A percentile compares a stretch with the other conserved stretches of the same genome.
phyloP scores from a whole-genome alignment of 2,113 vertebrate species.

The Oplegnathus fasciatus region DNA sequence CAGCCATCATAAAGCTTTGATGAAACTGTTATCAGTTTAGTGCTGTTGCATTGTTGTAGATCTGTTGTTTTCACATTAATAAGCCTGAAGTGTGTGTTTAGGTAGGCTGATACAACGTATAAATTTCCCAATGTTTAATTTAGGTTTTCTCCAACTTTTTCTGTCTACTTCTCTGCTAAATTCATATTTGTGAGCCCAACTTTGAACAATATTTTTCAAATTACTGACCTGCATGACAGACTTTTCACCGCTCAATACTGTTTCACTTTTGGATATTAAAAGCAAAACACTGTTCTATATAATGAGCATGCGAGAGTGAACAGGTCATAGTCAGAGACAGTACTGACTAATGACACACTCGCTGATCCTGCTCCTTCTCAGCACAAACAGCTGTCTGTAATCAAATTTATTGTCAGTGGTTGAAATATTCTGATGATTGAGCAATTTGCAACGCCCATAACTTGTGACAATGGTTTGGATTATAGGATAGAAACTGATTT shows the following conservation, averaged over 20 bases:
- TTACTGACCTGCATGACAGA: background rate
- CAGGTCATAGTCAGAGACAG: background rate
- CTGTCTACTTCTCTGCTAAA: background rate
- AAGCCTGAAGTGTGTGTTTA: no score
- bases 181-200: background rate
- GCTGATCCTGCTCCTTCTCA: background rate
- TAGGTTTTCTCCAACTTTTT: background rate
- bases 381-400: background rate
- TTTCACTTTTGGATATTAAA: background rate
- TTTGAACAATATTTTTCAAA: background rate
- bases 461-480: conserved; percentile 30
- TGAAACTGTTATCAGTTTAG: background rate
- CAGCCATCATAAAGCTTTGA: background rate
- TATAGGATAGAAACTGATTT: conserved; percentile 1
- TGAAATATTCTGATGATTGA: conserved; percentile 26
- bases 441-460: background rate
- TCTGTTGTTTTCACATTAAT: background rate
- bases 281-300: background rate
- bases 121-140: background rate
- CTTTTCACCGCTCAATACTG: background rate
- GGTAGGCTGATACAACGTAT: background rate
- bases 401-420: background rate
- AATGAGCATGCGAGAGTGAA: background rate
- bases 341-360: background rate
- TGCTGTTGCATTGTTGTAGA: background rate